Conservation (phyloP, 2,113 vertebrate genomes). For the Eulemur rufifrons region DNA sequence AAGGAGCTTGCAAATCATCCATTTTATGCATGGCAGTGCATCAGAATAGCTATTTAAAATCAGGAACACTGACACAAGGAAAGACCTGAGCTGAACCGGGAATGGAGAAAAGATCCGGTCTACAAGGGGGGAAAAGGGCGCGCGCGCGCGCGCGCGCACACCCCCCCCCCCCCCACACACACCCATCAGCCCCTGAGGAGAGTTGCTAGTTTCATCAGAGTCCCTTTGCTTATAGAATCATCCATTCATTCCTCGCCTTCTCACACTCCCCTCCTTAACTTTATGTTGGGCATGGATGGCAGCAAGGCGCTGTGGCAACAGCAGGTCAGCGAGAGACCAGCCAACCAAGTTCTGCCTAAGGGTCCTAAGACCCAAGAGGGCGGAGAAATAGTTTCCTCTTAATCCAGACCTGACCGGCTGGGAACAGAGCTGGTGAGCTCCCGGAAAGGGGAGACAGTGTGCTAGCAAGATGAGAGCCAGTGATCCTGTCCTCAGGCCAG, state of each 20-base stretch:
- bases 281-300: background rate
- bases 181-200: background rate
- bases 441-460: background rate
- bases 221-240: background rate
- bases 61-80: background rate
- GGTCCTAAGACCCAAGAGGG: background rate
- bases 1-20: background rate
- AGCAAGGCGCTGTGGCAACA: background rate
- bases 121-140: background rate
- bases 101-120: background rate
- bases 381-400: background rate
- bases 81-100: background rate
- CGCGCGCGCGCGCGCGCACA: background rate
- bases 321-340: background rate
- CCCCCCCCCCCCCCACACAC: background rate
- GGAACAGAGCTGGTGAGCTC: background rate
- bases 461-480: background rate
- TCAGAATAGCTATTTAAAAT: background rate
- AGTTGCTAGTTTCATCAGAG: background rate
- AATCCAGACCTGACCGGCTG: background rate
- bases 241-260: background rate
- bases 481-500: background rate
- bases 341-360: background rate
- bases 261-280: background rate
- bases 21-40: background rate